phyloP scores from a whole-genome alignment of 1,140 invertebrate genomes.

The Micrasema longulum region DNA sequence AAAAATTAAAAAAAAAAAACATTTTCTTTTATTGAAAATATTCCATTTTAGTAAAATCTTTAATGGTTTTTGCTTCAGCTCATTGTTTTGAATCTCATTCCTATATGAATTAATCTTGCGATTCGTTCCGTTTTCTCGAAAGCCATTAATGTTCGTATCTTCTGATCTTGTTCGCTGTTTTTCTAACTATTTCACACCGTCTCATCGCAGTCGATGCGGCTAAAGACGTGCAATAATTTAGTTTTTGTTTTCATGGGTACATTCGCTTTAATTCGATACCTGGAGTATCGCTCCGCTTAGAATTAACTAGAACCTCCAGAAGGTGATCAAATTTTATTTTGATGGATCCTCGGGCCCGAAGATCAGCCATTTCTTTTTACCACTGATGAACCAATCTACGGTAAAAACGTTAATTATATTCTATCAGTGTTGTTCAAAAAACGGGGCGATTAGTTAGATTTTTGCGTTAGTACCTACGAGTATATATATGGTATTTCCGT shows the following conservation, averaged over 20 bases:
- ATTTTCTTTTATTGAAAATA: too few relatives aligned
- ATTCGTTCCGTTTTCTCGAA: too few relatives aligned
- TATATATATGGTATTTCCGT: too few relatives aligned
- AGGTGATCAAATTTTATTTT: slow-evolving; percentile 18
- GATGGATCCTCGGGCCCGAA: neutral
- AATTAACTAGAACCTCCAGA: neutral
- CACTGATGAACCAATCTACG: neutral
- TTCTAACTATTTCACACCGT: neutral
- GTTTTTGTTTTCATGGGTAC: slow-evolving; percentile 12
- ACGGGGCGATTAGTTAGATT: too few relatives aligned
- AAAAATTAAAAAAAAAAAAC: too few relatives aligned
- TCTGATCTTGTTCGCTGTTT: neutral
- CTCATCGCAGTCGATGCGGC: neutral
- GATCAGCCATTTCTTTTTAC: slow-evolving; percentile 9
- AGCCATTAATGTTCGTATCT: too few relatives aligned
- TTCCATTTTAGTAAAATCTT: too few relatives aligned
- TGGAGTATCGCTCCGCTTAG: neutral
- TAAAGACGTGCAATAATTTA: slow-evolving; percentile 5
- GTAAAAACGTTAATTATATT: slow-evolving; percentile 10
- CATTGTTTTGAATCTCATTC: too few relatives aligned
- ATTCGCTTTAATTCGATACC: slow-evolving; percentile 12
- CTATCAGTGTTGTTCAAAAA: too few relatives aligned
- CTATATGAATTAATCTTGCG: too few relatives aligned
- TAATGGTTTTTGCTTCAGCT: too few relatives aligned
- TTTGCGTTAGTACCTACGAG: too few relatives aligned